Evolutionary conservation across 2,113 vertebrate genomes (phyloP), one percentile per base, ranked within the genome.

Genomic region (Solea senegalensis): DNA sequence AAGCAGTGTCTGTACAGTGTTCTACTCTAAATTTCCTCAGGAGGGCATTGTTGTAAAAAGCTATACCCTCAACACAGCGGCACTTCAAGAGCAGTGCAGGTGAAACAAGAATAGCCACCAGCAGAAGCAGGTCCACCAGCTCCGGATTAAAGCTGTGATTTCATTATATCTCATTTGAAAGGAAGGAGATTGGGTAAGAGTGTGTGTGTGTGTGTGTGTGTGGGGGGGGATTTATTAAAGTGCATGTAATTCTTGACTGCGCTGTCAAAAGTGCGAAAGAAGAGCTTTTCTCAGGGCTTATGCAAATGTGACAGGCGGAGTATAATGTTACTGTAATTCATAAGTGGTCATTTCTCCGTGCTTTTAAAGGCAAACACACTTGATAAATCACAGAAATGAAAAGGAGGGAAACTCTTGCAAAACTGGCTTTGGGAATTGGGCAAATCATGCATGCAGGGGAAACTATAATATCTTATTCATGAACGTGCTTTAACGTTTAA

Each of bases 31-130:
- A 59, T 80, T 75, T 84, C 86, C 86, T 86, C 79, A 82, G 73
- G 84, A 77, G 86, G 86, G 81, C 84, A 88, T 82, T 82, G 84
- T 88, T 88, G 83, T 88, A 72, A 69, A 86, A 78, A 84, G 56
- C 27, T 71, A 44, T 13, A 12, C 2, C 46, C 41, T 64, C 39
- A 11, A 63, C 44, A 57, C 28, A 14, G 51, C 55, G 16, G 28
- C 55, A 43, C 56, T 40, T 16, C 43, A 21, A 39, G 41, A 28
- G 48, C 1, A 21, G 5, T 59, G 62, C 26, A 71, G 48, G 65
- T 53, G 52, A 52, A 57, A 41, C 9, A 26, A 26, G n/a, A 11
- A 16, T 0, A 28, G 44, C 14, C 7, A 76, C 50, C 7, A 62
- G 66, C 69, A 43, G 59, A 55, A 44, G 48, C 8, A 58, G 48